Conservation (phyloP, 2,797 vertebrate species). For the Alauda arvensis region DNA sequence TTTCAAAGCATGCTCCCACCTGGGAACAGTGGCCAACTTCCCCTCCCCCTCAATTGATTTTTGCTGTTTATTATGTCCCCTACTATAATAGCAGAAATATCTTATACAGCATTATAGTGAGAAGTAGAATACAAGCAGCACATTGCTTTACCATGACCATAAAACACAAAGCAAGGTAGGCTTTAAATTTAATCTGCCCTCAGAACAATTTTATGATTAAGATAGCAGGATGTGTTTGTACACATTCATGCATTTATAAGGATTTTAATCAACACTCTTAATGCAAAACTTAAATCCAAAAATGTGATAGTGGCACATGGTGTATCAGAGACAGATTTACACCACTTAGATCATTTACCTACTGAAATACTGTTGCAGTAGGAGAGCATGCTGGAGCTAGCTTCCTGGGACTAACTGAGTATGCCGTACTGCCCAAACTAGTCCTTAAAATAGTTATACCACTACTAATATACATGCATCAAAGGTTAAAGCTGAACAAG, state of each 20-base stretch:
- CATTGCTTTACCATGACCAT: neutral
- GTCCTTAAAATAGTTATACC: neutral
- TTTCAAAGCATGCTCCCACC: conserved; percentile 17
- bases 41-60: conserved; percentile 39
- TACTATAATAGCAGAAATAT: conserved; percentile 2
- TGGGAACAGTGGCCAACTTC: neutral
- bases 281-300: neutral
- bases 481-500: neutral
- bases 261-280: neutral
- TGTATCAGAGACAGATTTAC: neutral
- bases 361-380: neutral
- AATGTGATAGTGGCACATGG: neutral
- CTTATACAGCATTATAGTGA: neutral
- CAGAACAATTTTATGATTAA: neutral
- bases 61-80: conserved; percentile 11
- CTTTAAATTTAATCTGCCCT: neutral
- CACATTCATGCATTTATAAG: neutral
- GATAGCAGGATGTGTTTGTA: neutral
- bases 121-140: neutral
- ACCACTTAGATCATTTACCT: neutral
- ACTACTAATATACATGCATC: neutral
- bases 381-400: neutral
- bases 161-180: neutral
- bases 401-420: neutral
- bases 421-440: neutral